Evolutionary conservation across 2,113 vertebrate species (phyloP).

Genomic region (Narcine bancroftii): DNA sequence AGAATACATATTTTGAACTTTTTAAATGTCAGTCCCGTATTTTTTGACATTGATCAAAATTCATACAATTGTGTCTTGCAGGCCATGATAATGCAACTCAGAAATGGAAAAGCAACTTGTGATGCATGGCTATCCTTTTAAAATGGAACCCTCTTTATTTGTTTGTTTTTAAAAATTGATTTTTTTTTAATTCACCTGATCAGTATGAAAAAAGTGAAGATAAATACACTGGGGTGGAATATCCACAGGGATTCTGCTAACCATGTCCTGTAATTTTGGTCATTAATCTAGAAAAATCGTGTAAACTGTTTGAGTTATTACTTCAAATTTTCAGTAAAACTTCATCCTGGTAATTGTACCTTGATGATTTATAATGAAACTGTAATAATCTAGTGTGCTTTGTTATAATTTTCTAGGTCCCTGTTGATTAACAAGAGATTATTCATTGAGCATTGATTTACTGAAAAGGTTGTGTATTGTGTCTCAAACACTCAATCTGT

Average conservation of each 20-base stretch:
- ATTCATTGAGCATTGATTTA: not conserved
- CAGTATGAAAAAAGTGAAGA: not conserved
- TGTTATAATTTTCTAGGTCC: not conserved
- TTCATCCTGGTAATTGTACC: not conserved
- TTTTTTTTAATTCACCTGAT: not conserved
- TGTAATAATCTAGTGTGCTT: not conserved
- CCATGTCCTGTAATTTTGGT: not conserved
- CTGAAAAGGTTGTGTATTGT: not conserved
- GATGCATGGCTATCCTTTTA: not conserved
- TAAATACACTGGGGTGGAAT: not conserved
- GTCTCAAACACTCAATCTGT: not conserved
- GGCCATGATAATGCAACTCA: not conserved
- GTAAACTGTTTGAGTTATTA: not conserved
- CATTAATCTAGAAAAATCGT: not conserved
- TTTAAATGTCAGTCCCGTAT: not conserved
- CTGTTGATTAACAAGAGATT: not conserved
- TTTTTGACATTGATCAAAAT: conserved; percentile 1
- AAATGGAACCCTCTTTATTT: not conserved
- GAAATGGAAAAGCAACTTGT: conserved; percentile 28
- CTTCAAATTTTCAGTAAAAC: not conserved
- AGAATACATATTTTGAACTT: not conserved
- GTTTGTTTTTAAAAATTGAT: too few relatives aligned
- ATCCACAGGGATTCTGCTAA: not conserved
- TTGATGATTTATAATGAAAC: not conserved
- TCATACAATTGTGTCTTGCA: conserved; percentile 8